Base-by-base conservation (phyloP, 2,113 vertebrate genomes). In the Rhinoptilus africanus region DNA sequence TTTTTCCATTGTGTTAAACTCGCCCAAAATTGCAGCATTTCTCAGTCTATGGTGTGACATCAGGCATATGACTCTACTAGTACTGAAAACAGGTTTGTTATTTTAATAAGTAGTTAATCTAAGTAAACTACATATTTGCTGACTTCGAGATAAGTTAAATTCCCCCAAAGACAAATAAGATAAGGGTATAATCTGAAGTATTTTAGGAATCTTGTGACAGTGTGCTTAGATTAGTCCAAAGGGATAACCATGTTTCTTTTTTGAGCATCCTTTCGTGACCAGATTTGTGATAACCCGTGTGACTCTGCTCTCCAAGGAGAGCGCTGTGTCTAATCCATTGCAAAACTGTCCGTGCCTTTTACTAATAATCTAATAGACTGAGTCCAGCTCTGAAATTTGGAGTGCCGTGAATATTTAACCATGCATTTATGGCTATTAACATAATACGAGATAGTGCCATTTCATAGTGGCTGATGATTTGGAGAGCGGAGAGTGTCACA, bases 171-270 rank as follows among this genome's bases (percentile, higher is more conserved):
- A 64, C 57, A 91, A 91, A n/a, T 41, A 34, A 92, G 93, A 92
- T 92, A 89, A 95, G 80, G 10, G 4, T 62, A 32, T 79, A 81
- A 96, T 79, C 66, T 53, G 37, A 93, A 94, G 37, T 60, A 94
- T 96, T 78, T 94, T 68, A 79, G 69, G 94, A 95, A 93, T 97
- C 62, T n/a, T 53, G 84, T 56, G 69, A 64, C 32, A 63, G 7
- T 0, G 0, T 67, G 56, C n/a, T 95, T 78, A 68, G 64, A 24
- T 74, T 59, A 63, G 41, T 81, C 60, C 39, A 48, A 54, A 60
- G 34, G 34, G 64, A 78, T 20, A 81, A 77, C 16, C 32, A 20
- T 9, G 22, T 22, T 54, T 30, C 26, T 50, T 86, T 62, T 91
- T 27, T 51, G 89, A 95, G 84, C 60, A 91, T 87, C 87, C 26